Percentiles rank a stretch among this genome's conserved stretches.
Conservation (phyloP, 2,888 invertebrate species). For the Eilema caniola region DNA sequence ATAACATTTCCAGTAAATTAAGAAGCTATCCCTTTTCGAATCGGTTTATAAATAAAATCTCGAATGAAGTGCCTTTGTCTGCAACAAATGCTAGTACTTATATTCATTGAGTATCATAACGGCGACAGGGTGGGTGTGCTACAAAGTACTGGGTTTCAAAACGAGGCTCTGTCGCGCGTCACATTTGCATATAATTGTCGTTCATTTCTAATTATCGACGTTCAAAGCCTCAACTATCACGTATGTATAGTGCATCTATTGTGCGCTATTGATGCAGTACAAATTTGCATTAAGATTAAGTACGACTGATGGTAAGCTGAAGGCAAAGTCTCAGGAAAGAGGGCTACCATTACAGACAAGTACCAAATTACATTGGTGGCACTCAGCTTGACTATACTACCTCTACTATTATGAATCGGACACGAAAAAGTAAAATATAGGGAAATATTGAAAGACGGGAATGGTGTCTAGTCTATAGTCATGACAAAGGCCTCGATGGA, state of each 20-base stretch:
- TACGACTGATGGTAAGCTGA: no score
- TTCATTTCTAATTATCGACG: conserved; percentile 75
- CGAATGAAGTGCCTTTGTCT: conserved; percentile 2
- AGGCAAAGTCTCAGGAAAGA: no score
- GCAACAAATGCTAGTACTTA: conserved; percentile 5
- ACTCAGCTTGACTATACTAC: no score
- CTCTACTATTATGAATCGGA: no score
- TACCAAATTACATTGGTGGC: no score
- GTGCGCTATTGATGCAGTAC: conserved; percentile 17
- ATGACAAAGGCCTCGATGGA: no score
- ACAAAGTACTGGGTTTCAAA: conserved; percentile 76
- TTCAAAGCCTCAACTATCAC: conserved; percentile 39
- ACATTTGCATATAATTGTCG: conserved; percentile 84
- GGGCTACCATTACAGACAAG: no score
- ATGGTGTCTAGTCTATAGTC: no score
- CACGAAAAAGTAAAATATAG: no score
- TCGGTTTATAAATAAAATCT: not conserved
- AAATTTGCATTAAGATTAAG: not conserved
- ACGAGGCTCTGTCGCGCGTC: conserved; percentile 69
- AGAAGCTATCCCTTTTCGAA: not conserved
- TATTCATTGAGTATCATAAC: conserved; percentile 33
- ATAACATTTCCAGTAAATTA: no score
- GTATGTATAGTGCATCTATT: conserved; percentile 52
- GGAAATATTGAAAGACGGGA: no score
- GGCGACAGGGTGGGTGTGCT: conserved; percentile 70